Base-by-base conservation (phyloP, 2,888 invertebrate genomes). In the Netelia melanura region DNA sequence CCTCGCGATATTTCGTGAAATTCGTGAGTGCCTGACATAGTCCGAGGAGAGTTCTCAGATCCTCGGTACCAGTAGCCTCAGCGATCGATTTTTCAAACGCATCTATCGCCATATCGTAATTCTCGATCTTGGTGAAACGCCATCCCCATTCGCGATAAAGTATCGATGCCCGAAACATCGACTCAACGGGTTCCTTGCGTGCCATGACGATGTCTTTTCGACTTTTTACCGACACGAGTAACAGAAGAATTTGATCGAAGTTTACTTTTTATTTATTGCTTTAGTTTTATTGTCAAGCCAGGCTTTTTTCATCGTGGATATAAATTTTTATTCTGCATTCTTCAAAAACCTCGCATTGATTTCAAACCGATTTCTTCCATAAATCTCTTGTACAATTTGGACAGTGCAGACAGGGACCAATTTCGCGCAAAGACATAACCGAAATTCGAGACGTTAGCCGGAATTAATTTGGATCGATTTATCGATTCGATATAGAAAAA, bases 71-170 rank as follows among this genome's bases (percentile, higher is more conserved):
- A 21, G 87, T 86, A 23, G 87, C 86, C 14, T 80, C 85, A 58
- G 89, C 76, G 14, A 87, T 86, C n/a, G 92, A 89, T 62, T 89
- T 90, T 38, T 88, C 75, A 86, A 91, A 93, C 64, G 90, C 90
- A 0, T 74, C 54, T 76, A 92, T 89, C 2, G 91, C 91, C 2
- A 79, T 44, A 23, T 83, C 61, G 11, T 86, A 89, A 64, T 86
- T 87, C n/a, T 88, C 89, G 3, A 87, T 62, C 14, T 86, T 86
- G 3, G 87, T 86, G 48, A 92, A 87, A 56, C 89, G 86, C 56
- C 87, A 87, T n/a, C 90, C 93, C 91, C 91, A 91, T 88, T 92
- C 92, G 6, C 92, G 89, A 79, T 92, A 91, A 10, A 91, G 87
- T n/a, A 87, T 84, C 3, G 89, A 70, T 9, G 89, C 90, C 23